phyloP scores from a whole-genome alignment of 1,140 invertebrate genomes.

The Neotoxoptera formosana region DNA sequence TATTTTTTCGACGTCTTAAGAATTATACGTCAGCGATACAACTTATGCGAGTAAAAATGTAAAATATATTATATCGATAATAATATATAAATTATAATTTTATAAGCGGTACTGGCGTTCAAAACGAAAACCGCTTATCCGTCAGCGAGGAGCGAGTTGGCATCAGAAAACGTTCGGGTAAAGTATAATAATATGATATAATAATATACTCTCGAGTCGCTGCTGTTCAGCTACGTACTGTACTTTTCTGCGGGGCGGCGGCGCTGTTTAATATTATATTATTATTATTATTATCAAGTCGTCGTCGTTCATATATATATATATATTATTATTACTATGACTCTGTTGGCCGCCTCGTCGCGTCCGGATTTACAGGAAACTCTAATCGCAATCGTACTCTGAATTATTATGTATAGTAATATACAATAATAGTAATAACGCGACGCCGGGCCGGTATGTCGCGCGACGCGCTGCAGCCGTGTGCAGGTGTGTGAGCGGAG shows the following conservation, averaged over 20 bases:
- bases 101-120: neutral
- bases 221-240: no score
- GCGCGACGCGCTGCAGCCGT: neutral
- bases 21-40: no score
- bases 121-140: neutral
- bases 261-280: no score
- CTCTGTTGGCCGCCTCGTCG: neutral
- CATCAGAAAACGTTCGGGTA: neutral
- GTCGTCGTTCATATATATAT: neutral
- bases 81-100: no score
- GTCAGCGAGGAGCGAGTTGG: neutral
- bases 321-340: no score
- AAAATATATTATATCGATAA: no score
- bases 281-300: neutral
- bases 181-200: no score
- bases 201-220: no score
- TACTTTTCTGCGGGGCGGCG: neutral
- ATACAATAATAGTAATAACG: neutral
- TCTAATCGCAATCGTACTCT: neutral
- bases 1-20: no score
- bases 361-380: neutral
- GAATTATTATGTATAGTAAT: neutral
- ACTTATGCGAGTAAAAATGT: no score
- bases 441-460: neutral
- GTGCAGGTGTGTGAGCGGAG: conserved; percentile 1